Conservation (phyloP, 2,888 invertebrate species). For the Falcaria lacertinaria region DNA sequence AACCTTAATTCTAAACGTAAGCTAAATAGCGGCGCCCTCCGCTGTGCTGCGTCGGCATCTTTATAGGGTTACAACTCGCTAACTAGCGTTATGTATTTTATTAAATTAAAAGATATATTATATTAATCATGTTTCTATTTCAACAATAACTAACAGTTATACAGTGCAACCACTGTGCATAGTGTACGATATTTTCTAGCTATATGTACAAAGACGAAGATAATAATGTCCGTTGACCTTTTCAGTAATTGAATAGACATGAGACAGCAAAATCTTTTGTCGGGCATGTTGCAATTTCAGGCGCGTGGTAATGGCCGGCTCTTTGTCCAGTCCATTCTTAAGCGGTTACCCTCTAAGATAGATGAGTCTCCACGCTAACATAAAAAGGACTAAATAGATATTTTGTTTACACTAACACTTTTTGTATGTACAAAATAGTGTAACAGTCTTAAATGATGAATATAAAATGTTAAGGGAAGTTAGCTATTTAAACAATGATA, state of each 20-base stretch:
- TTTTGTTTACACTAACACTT: not conserved
- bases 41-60: too few relatives aligned
- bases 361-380: conserved; percentile 15
- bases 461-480: not conserved
- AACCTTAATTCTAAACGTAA: too few relatives aligned
- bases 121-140: too few relatives aligned
- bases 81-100: too few relatives aligned
- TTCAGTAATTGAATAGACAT: conserved; percentile 59
- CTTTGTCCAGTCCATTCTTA: conserved; percentile 43
- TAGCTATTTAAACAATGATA: not conserved
- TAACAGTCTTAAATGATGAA: not conserved
- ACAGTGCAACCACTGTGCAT: too few relatives aligned
- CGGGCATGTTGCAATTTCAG: conserved; percentile 47
- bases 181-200: too few relatives aligned
- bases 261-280: conserved; percentile 58
- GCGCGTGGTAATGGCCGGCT: conserved; percentile 38
- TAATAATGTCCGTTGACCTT: conserved; percentile 42
- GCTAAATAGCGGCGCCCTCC: too few relatives aligned
- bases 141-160: too few relatives aligned
- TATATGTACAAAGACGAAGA: too few relatives aligned
- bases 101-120: too few relatives aligned
- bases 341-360: conserved; percentile 30
- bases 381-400: not conserved
- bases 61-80: too few relatives aligned
- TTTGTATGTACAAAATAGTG: not conserved